Conservation (phyloP, 2,113 vertebrate genomes). For the Platichthys stellatus region DNA sequence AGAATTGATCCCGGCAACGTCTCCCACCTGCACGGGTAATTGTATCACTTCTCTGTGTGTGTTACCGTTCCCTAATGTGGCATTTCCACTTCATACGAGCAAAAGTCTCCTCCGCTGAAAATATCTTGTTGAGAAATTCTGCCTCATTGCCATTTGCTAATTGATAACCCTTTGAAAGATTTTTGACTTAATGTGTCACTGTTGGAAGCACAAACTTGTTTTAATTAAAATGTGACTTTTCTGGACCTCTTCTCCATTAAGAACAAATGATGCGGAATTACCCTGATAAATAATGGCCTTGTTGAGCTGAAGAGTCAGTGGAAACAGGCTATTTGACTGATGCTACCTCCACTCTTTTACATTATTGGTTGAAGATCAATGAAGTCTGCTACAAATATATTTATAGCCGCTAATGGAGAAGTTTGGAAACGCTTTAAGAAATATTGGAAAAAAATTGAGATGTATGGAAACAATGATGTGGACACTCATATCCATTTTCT, state of each 20-base stretch:
- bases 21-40: slow-evolving; percentile 55
- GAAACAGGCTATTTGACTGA: no score
- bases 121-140: slow-evolving; percentile 53
- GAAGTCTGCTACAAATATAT: no score
- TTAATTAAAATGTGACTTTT: slow-evolving; percentile 72
- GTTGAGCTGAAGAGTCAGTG: slow-evolving; percentile 11
- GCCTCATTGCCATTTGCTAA: slow-evolving; percentile 65
- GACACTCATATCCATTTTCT: no score
- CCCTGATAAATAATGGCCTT: slow-evolving; percentile 53
- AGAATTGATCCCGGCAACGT: slow-evolving; percentile 62
- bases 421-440: no score
- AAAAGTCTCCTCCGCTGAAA: slow-evolving; percentile 61
- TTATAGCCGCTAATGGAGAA: no score
- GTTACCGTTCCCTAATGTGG: slow-evolving; percentile 61
- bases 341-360: no score
- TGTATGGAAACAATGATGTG: no score
- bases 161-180: slow-evolving; percentile 54
- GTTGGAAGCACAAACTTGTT: slow-evolving; percentile 57
- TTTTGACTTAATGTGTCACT: slow-evolving; percentile 51
- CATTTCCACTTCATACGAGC: slow-evolving; percentile 52
- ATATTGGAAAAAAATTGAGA: no score
- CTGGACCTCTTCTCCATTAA: slow-evolving; percentile 61
- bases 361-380: no score
- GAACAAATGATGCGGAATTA: slow-evolving; percentile 27
- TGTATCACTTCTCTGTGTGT: slow-evolving; percentile 44